Evolutionary conservation across 2,888 invertebrate species (phyloP), one percentile per base, ranked within the genome.

Genomic region (Andrena camellia): DNA sequence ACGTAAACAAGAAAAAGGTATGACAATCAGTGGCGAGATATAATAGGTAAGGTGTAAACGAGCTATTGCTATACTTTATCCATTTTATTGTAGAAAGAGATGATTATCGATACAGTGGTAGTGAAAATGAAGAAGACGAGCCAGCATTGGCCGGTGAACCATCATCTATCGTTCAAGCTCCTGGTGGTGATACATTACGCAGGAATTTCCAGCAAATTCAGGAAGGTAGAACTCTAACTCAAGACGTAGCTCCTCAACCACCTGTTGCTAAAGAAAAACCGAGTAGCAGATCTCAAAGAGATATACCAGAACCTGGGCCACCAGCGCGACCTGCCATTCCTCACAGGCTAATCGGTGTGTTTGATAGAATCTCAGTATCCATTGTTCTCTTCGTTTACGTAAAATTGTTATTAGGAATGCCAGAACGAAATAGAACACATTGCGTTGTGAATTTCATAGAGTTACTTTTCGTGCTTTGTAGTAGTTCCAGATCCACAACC

Each of bases 161-260:
- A 17, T 98, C 98, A 88, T 99, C 98, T 82, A 99, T 99, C 92
- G 97, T 99, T 87, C 98, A 98, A 94, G 97, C 97, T 71, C 96
- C 96, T 80, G 98, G 98, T 80, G 99, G 99, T 75, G 99, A 99
- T 94, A 99, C 99, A 13, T 95, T 99, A 83, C 96, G 99, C 62
- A 96, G 99, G 81, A 99, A 99, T 95, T 99, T 99, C 96, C 99
- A 99, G 94, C 98, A 99, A 94, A 98, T 99, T 90, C 99, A 99
- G 94, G 98, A 97, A 92, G 97, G 97, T 74, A 95, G 96, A 81
- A 96, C 96, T 74, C 94, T 96, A 76, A 95, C 95, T 81, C 95
- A 95, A 92, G 95, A 94, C 93, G 95, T 94, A 70, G 90, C 94
- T 76, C 89, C 94, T 83, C 90, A 90, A 85, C 86, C 90, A 57